phyloP scores from a whole-genome alignment of 2,113 vertebrate species.

The Marcusenius ussheri region DNA sequence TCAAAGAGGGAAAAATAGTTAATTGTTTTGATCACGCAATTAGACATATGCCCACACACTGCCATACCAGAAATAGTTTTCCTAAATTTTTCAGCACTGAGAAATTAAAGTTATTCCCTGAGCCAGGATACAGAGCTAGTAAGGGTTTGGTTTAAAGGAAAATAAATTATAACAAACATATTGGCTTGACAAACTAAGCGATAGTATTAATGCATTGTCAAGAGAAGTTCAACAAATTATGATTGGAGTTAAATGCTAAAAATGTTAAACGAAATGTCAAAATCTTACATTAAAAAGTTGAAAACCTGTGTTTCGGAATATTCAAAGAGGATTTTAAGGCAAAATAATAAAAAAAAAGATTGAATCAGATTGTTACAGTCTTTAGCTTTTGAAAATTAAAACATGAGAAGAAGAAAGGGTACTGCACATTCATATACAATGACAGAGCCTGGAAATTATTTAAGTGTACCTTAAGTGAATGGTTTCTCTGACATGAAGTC shows the following conservation, averaged over 20 bases:
- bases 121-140: background rate
- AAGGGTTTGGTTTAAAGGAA: background rate
- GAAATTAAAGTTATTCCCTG: background rate
- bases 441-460: background rate
- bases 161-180: background rate
- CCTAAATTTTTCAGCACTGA: constrained; percentile 7
- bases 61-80: constrained; percentile 33
- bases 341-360: background rate
- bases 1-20: constrained; percentile 30
- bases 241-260: background rate
- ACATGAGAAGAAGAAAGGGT: background rate
- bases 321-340: background rate
- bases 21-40: constrained; percentile 26
- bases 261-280: background rate
- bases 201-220: no score
- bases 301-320: background rate
- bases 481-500: background rate
- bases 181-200: background rate
- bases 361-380: background rate
- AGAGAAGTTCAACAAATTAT: background rate
- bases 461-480: background rate
- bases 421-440: background rate
- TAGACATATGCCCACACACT: constrained; percentile 23
- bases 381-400: background rate
- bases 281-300: background rate